Evolutionary conservation across 2,888 invertebrate species (phyloP).

Genomic region (Tetheella fluctuosa): DNA sequence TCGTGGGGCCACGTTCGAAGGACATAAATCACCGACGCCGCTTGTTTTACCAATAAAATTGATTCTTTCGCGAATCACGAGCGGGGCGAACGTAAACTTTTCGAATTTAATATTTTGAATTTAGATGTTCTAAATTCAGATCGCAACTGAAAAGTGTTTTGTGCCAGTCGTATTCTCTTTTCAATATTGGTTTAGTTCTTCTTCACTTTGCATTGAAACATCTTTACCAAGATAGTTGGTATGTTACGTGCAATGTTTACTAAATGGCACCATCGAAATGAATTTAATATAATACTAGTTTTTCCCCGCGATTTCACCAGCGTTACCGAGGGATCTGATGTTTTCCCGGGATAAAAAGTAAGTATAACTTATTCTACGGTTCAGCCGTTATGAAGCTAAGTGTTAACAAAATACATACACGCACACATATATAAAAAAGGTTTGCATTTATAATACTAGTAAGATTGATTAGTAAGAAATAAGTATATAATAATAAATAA

Average conservation of each 20-base stretch:
- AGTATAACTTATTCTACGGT: too few species aligned
- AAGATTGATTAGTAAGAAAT: too few species aligned
- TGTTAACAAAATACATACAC: too few species aligned
- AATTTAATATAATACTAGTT: too few species aligned
- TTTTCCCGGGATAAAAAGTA: too few species aligned
- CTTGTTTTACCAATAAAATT: constrained; percentile 82
- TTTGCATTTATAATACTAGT: too few species aligned
- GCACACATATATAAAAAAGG: too few species aligned
- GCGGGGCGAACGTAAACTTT: constrained; percentile 51
- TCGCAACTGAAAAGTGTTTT: not conserved
- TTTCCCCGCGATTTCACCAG: too few species aligned
- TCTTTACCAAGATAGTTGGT: not conserved
- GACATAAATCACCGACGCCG: constrained; percentile 76
- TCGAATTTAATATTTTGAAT: constrained; percentile 30
- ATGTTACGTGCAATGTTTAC: not conserved
- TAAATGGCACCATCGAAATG: not conserved
- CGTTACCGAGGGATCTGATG: too few species aligned
- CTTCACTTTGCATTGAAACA: not conserved
- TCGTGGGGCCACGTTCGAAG: constrained; percentile 71
- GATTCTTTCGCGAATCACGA: constrained; percentile 72
- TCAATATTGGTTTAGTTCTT: not conserved
- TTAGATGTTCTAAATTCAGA: constrained; percentile 19
- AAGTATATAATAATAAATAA: too few species aligned
- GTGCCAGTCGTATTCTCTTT: not conserved
- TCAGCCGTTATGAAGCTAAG: too few species aligned